Conservation (phyloP, 2,113 vertebrate species). For the Corythoichthys intestinalis region DNA sequence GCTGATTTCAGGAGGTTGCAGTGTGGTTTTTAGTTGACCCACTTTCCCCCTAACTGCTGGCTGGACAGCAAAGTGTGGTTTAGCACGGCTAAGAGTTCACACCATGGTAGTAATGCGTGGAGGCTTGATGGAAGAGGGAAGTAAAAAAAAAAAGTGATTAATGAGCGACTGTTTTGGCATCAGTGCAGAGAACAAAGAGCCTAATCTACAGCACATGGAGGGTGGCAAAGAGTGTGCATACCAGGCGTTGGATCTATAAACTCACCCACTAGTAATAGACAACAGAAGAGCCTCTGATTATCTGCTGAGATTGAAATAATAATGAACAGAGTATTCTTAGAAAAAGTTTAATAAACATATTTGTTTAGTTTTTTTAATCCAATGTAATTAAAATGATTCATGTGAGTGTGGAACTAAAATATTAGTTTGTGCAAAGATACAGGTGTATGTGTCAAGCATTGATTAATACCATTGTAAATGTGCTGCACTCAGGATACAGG, state of each 20-base stretch:
- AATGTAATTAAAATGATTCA: conserved; percentile 2
- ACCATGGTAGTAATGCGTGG: conserved; percentile 36
- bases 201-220: conserved; percentile 66
- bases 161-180: conserved; percentile 64
- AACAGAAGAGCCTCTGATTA: conserved; percentile 10
- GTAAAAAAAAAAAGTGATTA: conserved; percentile 53
- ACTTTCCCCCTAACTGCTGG: conserved; percentile 51
- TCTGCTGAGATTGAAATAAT: conserved; percentile 12
- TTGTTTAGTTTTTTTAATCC: not conserved
- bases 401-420: conserved; percentile 1
- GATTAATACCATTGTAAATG: conserved; percentile 48
- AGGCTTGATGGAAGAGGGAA: conserved; percentile 31
- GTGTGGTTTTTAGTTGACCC: conserved; percentile 55
- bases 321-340: conserved; percentile 17
- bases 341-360: conserved; percentile 1
- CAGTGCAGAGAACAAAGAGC: conserved; percentile 54
- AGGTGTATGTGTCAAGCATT: conserved; percentile 28
- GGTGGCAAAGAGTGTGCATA: conserved; percentile 45
- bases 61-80: conserved; percentile 44
- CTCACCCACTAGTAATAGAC: conserved; percentile 22
- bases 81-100: conserved; percentile 52
- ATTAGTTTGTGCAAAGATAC: conserved; percentile 18
- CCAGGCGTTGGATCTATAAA: conserved; percentile 32
- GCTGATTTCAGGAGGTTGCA: conserved; percentile 62
- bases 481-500: conserved; percentile 27